Conservation (phyloP, 92 coral and sea anemone species). For the Bergia puertoricense region DNA sequence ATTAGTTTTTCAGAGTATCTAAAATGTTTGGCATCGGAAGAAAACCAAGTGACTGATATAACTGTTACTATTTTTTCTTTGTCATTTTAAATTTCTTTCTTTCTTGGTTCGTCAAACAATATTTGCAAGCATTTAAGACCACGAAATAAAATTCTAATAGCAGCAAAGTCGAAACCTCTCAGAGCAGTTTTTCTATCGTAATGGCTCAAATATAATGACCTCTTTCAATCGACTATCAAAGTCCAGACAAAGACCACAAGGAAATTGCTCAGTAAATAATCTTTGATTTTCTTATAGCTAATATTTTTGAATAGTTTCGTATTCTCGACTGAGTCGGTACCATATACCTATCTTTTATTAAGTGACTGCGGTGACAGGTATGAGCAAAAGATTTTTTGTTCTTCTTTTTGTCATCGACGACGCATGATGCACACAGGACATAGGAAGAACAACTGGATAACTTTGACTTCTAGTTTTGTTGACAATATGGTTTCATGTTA, state of each 20-base stretch:
- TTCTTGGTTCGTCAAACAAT: not conserved
- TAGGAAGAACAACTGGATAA: too few relatives aligned
- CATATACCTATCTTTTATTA: not conserved
- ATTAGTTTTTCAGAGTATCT: not conserved
- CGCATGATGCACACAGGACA: not conserved
- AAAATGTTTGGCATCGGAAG: not conserved
- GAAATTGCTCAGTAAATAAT: not conserved
- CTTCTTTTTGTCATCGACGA: not conserved
- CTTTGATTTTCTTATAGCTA: not conserved
- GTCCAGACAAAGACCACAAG: not conserved
- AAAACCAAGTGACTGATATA: not conserved
- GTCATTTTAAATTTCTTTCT: not conserved
- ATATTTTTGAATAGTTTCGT: too few relatives aligned
- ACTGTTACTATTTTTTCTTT: not conserved
- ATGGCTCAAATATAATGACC: not conserved
- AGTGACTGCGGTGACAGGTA: not conserved
- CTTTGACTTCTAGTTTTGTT: too few relatives aligned
- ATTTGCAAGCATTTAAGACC: not conserved
- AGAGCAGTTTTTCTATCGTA: not conserved
- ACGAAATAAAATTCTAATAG: not conserved
- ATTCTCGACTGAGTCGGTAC: not conserved
- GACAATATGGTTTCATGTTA: too few relatives aligned
- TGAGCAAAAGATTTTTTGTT: too few relatives aligned
- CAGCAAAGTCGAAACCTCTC: not conserved
- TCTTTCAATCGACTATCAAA: not conserved